phyloP scores from a whole-genome alignment of 2,797 vertebrate species.

The Pseudotriccus pelzelni region DNA sequence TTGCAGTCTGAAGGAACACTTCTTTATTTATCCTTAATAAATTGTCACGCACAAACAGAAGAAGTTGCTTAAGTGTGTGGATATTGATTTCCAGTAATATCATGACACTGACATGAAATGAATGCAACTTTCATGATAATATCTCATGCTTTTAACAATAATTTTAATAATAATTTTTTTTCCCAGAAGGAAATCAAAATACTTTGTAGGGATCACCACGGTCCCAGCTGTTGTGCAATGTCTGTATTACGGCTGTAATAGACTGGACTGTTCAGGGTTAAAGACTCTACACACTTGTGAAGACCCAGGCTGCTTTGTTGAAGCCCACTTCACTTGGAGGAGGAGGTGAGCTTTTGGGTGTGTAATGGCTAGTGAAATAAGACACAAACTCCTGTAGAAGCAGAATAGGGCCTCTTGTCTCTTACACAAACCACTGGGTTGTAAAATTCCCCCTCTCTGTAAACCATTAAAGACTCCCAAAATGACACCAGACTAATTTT shows the following conservation, averaged over 20 bases:
- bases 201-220: neutral
- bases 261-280: neutral
- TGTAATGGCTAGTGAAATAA: neutral
- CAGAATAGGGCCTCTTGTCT: neutral
- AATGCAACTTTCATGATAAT: conserved; percentile 3
- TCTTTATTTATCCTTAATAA: conserved; percentile 27
- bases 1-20: neutral
- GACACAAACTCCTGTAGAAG: neutral
- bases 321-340: neutral
- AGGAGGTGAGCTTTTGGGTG: neutral
- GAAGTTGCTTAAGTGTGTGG: conserved; percentile 10
- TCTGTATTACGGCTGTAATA: neutral
- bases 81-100: conserved; percentile 34
- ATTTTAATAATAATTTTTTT: neutral
- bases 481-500: neutral
- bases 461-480: neutral
- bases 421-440: neutral
- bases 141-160: neutral
- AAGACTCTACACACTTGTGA: neutral
- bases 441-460: neutral
- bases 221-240: neutral
- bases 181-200: neutral
- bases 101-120: neutral
- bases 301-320: neutral
- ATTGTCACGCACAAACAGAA: conserved; percentile 11